Conservation (phyloP, 2,113 vertebrate species). For the Asarcornis scutulata region DNA sequence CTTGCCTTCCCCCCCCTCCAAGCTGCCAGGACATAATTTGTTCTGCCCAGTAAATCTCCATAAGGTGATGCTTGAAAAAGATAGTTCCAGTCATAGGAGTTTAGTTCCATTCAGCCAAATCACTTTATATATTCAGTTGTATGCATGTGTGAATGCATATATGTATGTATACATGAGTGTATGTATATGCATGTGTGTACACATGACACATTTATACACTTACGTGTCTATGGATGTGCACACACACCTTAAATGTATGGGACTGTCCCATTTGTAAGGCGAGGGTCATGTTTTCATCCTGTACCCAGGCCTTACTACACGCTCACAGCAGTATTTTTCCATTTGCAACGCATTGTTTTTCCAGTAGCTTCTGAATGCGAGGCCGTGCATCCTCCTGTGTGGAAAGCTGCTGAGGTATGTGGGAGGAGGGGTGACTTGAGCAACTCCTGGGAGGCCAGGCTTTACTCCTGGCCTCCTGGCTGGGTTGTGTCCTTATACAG, state of each 20-base stretch:
- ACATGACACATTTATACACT: not conserved
- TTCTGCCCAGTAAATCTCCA: not conserved
- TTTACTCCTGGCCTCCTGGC: not conserved
- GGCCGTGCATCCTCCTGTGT: fast-evolving
- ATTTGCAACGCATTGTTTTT: not conserved
- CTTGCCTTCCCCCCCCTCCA: not conserved
- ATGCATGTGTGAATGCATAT: not conserved
- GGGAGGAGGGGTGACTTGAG: not conserved
- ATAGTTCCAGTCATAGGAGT: not conserved
- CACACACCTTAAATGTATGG: not conserved
- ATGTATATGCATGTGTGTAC: not conserved
- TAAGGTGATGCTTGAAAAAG: not conserved
- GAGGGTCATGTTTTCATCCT: not conserved
- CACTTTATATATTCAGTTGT: not conserved
- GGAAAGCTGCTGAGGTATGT: not conserved
- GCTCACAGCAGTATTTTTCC: not conserved
- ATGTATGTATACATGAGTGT: not conserved
- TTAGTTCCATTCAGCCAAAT: not conserved
- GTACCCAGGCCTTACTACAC: fast-evolving
- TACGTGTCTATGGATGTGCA: fast-evolving
- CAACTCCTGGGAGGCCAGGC: not conserved
- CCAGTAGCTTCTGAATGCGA: not conserved
- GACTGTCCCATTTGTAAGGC: not conserved
- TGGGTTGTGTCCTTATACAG: not conserved
- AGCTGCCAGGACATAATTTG: not conserved